Conservation (phyloP, 2,888 invertebrate genomes). For the Himalopsyche tibetana region DNA sequence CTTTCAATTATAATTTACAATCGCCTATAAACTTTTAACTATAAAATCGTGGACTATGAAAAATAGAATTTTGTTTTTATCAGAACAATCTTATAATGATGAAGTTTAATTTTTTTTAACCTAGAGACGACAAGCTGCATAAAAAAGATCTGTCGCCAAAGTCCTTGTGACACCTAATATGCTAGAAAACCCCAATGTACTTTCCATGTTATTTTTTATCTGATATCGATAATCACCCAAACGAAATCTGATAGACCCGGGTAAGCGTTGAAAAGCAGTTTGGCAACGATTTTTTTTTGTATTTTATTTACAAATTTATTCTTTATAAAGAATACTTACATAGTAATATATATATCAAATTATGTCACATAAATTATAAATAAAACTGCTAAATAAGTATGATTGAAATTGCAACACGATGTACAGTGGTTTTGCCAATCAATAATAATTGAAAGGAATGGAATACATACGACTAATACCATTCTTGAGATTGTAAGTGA, state of each 20-base stretch:
- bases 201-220: conserved; percentile 64
- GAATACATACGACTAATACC: too few relatives aligned
- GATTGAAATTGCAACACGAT: too few relatives aligned
- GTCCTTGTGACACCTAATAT: conserved; percentile 63
- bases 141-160: conserved; percentile 62
- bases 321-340: background rate
- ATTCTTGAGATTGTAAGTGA: too few relatives aligned
- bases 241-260: conserved; percentile 61
- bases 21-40: too few relatives aligned
- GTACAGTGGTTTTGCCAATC: too few relatives aligned
- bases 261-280: conserved; percentile 14
- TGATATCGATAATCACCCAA: conserved; percentile 64
- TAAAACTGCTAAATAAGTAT: too few relatives aligned
- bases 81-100: conserved; percentile 62
- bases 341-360: too few relatives aligned
- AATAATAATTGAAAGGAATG: too few relatives aligned
- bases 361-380: too few relatives aligned
- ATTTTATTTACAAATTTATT: background rate
- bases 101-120: conserved; percentile 50
- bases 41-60: conserved; percentile 14
- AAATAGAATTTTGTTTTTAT: conserved; percentile 56
- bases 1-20: too few relatives aligned
- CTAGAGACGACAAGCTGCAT: conserved; percentile 53
- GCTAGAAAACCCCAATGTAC: conserved; percentile 62
- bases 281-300: background rate